Evolutionary conservation across 2,888 invertebrate species (phyloP).

Genomic region (Endomychus coccineus): DNA sequence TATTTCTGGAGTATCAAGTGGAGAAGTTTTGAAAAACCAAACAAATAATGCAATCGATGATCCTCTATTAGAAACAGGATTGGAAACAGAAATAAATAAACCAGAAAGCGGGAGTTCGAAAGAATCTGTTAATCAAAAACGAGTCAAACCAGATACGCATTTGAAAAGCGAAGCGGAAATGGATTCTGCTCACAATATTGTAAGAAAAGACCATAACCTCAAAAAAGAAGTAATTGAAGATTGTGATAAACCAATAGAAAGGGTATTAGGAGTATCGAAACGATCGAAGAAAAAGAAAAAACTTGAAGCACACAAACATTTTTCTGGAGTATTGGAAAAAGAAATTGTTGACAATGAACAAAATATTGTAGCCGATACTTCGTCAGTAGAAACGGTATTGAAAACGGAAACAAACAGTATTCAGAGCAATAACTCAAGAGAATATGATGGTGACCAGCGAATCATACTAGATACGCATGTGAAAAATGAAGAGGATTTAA

Average conservation of each 20-base stretch:
- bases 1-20: neutral
- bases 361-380: neutral
- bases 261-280: too few species aligned
- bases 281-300: slow-evolving; percentile 6
- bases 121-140: neutral
- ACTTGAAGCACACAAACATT: neutral
- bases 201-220: too few species aligned
- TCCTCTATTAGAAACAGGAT: neutral
- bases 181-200: neutral
- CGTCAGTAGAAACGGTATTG: neutral
- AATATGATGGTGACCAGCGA: neutral
- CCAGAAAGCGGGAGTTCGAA: neutral
- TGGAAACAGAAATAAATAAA: neutral
- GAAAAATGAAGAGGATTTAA: neutral
- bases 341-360: neutral
- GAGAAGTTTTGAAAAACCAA: neutral
- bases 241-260: too few species aligned
- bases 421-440: neutral
- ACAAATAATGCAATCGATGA: neutral
- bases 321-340: neutral
- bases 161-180: neutral
- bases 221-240: too few species aligned
- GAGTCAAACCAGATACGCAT: neutral
- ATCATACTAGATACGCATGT: neutral
- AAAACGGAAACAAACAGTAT: neutral